These are phyloP conservation scores for Tryphoninae sp. DNA, from an alignment of 2,888 invertebrate genomes.

Conservation along the genomic window DNA sequence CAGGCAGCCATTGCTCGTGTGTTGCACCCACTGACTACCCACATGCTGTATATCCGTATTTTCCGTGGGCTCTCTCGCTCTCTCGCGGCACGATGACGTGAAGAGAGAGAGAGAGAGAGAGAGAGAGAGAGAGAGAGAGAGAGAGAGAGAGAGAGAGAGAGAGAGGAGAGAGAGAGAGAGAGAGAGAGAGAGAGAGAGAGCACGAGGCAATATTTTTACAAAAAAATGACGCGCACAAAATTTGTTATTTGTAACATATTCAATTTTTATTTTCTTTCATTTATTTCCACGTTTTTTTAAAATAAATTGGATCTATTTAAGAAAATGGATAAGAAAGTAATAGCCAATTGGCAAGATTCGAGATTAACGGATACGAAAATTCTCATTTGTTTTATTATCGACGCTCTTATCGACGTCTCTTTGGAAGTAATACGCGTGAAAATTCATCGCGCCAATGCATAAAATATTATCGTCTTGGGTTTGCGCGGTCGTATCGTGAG, in stretches of 20 bases:
- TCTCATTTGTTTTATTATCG: too few species aligned
- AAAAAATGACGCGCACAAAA: slow-evolving; percentile 23
- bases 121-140: not conserved
- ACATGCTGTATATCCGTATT: slow-evolving; percentile 63
- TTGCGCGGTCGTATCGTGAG: slow-evolving; percentile 10
- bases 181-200: not conserved
- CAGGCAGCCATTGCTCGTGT: slow-evolving; percentile 71
- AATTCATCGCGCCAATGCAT: not conserved
- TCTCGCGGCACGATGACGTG: not conserved
- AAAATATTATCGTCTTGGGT: slow-evolving; percentile 17
- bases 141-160: slow-evolving; percentile 5
- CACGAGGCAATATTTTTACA: slow-evolving; percentile 48
- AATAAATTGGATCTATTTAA: too few species aligned
- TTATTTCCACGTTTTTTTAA: not conserved
- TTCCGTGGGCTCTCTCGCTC: slow-evolving; percentile 27
- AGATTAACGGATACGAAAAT: too few species aligned
- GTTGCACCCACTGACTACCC: slow-evolving; percentile 75
- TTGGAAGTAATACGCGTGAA: not conserved
- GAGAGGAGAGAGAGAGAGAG: slow-evolving; percentile 8
- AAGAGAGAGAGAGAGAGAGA: slow-evolving; percentile 9
- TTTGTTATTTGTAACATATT: not conserved
- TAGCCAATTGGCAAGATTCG: too few species aligned
- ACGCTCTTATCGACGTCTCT: too few species aligned
- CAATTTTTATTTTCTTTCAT: not conserved
- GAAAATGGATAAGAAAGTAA: too few species aligned